A percentile compares a stretch with the other conserved stretches of the same genome.
Evolutionary conservation across 2,797 vertebrate genomes (phyloP).

Genomic region (Smutsia temminckii): DNA sequence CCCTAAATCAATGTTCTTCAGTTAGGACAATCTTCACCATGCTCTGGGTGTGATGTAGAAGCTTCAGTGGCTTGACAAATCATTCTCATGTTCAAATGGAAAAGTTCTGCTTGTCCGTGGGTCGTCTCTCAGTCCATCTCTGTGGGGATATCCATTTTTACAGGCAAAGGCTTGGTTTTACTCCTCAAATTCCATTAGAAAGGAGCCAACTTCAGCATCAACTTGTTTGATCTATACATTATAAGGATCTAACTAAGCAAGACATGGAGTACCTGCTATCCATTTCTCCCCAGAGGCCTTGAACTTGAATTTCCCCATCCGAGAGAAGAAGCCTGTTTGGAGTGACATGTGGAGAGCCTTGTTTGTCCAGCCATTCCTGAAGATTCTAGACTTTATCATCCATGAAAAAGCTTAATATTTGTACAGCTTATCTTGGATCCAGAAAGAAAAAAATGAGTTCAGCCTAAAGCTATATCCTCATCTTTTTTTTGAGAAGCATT

Average conservation of each 20-base stretch:
- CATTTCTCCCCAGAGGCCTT: neutral
- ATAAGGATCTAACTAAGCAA: neutral
- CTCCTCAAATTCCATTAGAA: neutral
- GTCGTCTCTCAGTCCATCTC: neutral
- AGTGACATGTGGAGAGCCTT: neutral
- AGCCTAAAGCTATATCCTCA: neutral
- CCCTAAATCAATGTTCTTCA: neutral
- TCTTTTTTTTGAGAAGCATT: neutral
- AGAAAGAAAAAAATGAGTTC: conserved; percentile 4
- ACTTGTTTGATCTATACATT: neutral
- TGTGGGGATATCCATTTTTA: neutral
- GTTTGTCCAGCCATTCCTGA: neutral
- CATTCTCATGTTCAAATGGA: neutral
- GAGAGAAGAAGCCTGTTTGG: neutral
- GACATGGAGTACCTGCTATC: neutral
- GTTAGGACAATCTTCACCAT: neutral
- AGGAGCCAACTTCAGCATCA: neutral
- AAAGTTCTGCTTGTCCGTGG: neutral
- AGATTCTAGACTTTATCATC: neutral
- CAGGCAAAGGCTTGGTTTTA: neutral
- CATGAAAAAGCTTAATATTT: neutral
- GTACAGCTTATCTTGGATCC: neutral
- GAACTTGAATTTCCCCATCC: neutral
- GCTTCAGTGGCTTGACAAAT: neutral
- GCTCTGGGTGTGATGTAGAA: neutral